Conservation (phyloP, 2,797 vertebrate genomes). For the Staurois parvus region DNA sequence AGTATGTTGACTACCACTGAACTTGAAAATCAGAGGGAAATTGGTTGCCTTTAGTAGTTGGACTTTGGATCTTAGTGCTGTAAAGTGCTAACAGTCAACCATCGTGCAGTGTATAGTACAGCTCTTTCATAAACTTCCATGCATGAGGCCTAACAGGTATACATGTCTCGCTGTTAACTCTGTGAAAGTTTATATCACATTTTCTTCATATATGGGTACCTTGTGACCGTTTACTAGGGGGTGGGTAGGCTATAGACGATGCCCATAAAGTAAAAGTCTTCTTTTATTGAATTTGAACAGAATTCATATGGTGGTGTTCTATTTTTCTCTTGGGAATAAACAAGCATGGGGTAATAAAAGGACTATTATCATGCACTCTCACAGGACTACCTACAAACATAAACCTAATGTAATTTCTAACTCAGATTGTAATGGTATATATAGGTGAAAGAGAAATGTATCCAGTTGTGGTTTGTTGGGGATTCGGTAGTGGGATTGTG, state of each 20-base stretch:
- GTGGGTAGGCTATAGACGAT: background rate
- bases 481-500: too few relatives aligned
- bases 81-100: too few relatives aligned
- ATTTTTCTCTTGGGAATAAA: background rate
- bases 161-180: background rate
- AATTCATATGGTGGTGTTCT: background rate
- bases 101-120: too few relatives aligned
- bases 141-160: background rate
- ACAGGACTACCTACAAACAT: too few relatives aligned
- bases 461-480: too few relatives aligned
- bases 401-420: too few relatives aligned
- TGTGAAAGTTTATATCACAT: background rate
- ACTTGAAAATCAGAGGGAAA: too few relatives aligned
- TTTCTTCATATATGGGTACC: background rate
- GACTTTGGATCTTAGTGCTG: too few relatives aligned
- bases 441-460: too few relatives aligned
- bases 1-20: too few relatives aligned
- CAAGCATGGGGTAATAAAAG: background rate
- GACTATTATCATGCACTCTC: background rate
- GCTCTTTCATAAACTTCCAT: background rate
- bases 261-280: background rate
- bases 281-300: background rate
- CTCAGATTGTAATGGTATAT: too few relatives aligned
- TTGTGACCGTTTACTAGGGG: background rate
- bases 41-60: too few relatives aligned